Evolutionary conservation across 2,113 vertebrate species (phyloP), one percentile per base, ranked within the genome.

Genomic region (Picathartes gymnocephalus): DNA sequence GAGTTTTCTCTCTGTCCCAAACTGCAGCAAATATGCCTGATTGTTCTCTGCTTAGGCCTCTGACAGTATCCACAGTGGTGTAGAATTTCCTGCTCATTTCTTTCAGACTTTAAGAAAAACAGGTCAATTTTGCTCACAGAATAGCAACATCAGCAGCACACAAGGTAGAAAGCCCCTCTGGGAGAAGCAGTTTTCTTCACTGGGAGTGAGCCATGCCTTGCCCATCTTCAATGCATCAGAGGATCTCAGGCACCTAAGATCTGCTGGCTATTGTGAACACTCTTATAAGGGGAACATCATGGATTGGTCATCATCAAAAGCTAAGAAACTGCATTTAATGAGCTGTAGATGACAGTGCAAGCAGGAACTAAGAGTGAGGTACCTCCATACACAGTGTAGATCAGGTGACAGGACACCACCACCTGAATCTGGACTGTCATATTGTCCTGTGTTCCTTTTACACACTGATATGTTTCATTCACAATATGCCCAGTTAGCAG

Each of bases 321-420:
- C 18, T 56, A 51, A 74, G 54, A 53, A 87, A 39, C 4, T 14
- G 30, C 6, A 4, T 47, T 61, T 20, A 86, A 76, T 20, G 45
- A 79, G 37, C 40, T 69, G 33, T 31, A 69, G 23, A n/a, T 73
- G 35, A 40, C 33, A 78, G 18, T 10, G 27, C 33, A 68, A 81
- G 33, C 10, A 62, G 83, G 51, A 80, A 44, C 9, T 58, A 66
- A 72, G 30, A 11, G 22, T 73, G 16, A 81, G 40, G 15, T 58
- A 35, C 25, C 15, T 47, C 39, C 7, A 17, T 20, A 15, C 17
- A 7, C 0, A 0, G 11, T 35, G 13, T 17, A 25, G 40, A 42
- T 50, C 33, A 79, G 51, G 8, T 28, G 23, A 64, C 22, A 58
- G 44, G 31, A 51, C 24, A 76, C 9, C 30, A 90, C 3, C 35